Evolutionary conservation across 2,113 vertebrate species (phyloP).

Genomic region (Tachysurus fulvidraco): DNA sequence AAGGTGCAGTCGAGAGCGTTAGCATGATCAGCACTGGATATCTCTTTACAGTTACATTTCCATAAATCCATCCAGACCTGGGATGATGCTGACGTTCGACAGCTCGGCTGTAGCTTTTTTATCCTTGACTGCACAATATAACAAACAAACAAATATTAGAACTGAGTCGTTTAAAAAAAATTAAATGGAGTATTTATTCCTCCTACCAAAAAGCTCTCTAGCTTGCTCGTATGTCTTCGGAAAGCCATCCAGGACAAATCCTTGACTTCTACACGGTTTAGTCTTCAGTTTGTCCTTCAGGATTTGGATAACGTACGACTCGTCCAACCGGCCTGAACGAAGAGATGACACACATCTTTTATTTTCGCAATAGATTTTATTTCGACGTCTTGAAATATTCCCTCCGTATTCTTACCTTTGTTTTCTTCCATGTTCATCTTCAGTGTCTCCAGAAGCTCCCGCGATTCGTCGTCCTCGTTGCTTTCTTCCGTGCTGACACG

Average conservation of each 20-base stretch:
- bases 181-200: not conserved
- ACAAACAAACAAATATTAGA: not conserved
- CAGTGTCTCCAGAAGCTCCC: slow-evolving; percentile 74
- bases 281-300: slow-evolving; percentile 84
- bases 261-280: slow-evolving; percentile 89
- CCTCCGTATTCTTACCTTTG: slow-evolving; percentile 64
- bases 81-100: slow-evolving; percentile 69
- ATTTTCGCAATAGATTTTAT: no score
- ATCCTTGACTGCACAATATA: slow-evolving; percentile 67
- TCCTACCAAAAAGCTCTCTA: slow-evolving; percentile 83
- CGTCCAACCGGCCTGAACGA: slow-evolving; percentile 75
- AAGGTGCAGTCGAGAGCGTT: not conserved
- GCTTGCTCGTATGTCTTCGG: slow-evolving; percentile 86
- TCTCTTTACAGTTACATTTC: not conserved
- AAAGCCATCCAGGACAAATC: slow-evolving; percentile 87
- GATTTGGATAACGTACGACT: slow-evolving; percentile 76
- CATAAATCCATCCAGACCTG: slow-evolving; percentile 74
- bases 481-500: slow-evolving; percentile 48
- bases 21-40: no score
- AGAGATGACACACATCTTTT: not conserved
- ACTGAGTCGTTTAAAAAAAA: not conserved
- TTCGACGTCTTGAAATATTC: not conserved
- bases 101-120: slow-evolving; percentile 67
- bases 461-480: slow-evolving; percentile 61
- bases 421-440: slow-evolving; percentile 80